A percentile compares a stretch with the other conserved stretches of the same genome.
These are phyloP conservation scores for Neostethus bicornis DNA, from an alignment of 2,797 vertebrate genomes.

Conservation along the genomic window DNA sequence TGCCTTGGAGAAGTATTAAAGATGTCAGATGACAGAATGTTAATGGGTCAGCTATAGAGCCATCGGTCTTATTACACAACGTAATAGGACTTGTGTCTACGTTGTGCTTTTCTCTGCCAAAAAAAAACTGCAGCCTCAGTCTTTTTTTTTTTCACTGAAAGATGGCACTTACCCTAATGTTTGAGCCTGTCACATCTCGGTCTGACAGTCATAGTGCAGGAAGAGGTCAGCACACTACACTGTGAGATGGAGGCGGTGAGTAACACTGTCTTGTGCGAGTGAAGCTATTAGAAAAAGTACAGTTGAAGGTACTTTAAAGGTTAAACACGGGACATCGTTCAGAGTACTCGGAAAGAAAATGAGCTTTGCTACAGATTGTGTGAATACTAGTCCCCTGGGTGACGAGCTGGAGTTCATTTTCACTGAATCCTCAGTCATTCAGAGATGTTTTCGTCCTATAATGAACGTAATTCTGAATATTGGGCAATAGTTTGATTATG, in stretches of 20 bases:
- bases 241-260: background rate
- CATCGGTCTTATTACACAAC: background rate
- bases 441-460: background rate
- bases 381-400: background rate
- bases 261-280: background rate
- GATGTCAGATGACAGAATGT: background rate
- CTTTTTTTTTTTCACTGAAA: background rate
- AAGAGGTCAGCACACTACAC: background rate
- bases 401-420: background rate
- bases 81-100: background rate
- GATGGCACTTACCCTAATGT: background rate
- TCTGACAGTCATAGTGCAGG: background rate
- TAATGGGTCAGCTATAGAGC: too few relatives aligned
- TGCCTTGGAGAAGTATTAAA: background rate
- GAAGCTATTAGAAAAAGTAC: background rate
- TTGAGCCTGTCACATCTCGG: background rate
- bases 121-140: background rate
- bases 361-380: background rate
- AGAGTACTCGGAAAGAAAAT: background rate
- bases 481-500: too few relatives aligned
- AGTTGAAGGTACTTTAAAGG: background rate
- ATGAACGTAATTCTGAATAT: background rate
- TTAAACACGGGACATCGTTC: background rate
- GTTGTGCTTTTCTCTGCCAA: background rate
- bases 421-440: background rate